Evolutionary conservation across 2,888 invertebrate genomes (phyloP).

Genomic region (Omphaloscelis lunosa): DNA sequence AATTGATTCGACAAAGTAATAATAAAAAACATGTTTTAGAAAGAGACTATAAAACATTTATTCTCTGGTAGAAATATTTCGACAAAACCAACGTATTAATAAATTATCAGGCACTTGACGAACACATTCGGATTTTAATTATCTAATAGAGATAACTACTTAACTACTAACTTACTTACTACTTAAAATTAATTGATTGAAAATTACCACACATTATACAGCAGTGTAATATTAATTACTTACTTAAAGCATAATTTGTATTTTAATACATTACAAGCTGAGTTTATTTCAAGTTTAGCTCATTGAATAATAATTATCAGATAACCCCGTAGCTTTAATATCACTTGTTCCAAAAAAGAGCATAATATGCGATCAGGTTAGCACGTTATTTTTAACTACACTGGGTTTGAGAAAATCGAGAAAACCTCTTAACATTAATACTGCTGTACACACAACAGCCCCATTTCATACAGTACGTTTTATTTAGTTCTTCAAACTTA

Average conservation of each 20-base stretch:
- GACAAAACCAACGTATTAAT: constrained; percentile 22
- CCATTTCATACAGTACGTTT: neutral
- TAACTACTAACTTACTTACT: neutral
- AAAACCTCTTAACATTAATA: neutral
- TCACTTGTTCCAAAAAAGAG: neutral
- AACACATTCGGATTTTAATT: constrained; percentile 35
- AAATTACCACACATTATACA: constrained; percentile 15
- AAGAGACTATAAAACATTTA: constrained; percentile 32
- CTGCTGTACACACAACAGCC: neutral
- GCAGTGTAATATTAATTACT: neutral
- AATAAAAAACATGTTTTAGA: constrained; percentile 25
- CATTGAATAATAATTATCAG: neutral
- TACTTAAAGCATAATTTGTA: neutral
- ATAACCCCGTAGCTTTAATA: neutral
- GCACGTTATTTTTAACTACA: neutral
- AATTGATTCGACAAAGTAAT: neutral
- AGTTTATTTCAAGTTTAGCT: neutral
- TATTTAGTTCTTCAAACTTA: neutral
- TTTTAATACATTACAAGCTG: neutral
- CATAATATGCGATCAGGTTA: too few species aligned
- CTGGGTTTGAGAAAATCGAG: constrained; percentile 11
- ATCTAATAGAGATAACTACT: too few species aligned
- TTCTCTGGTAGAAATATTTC: constrained; percentile 30
- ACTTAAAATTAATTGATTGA: constrained; percentile 20
- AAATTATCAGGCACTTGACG: constrained; percentile 50